Base-by-base conservation (phyloP, 2,888 invertebrate genomes). In the Chaetogeoica ovagalla region DNA sequence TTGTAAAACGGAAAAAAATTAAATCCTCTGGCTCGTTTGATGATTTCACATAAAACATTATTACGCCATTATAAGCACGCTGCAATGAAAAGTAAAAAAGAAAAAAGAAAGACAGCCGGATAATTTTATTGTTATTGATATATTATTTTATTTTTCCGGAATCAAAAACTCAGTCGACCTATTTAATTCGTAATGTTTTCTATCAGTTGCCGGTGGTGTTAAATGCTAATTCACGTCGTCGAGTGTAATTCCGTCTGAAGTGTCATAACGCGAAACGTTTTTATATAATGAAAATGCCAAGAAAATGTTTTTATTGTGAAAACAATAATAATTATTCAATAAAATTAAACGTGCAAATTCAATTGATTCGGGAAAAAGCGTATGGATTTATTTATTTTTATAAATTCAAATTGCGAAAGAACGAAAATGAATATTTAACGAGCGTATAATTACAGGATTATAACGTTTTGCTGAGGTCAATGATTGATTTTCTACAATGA, bases 11-110 rank as follows among this genome's bases (percentile, higher is more conserved):
- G 23, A 71, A 62, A 52, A 57, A 73, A 39, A 65, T 21, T 74
- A 39, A 74, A 74, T 74, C 52, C 37, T 13, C 55, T 19, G n/a
- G 55, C 63, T 74, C 65, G 65, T 74, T 74, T 74, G 74, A 74
- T 74, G 63, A 30, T 30, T 30, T 65, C 39, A 48, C 19, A 30
- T 30, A 30, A 30, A 70, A 55, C 63, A 37, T 55, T 37, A 63
- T 74, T 68, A 57, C 21, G 3, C 8, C 30, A 21, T 15, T 48
- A 62, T 13, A 9, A n/a, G 11, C 11, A 2, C 17, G 17, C 43
- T 15, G 4, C 6, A 2, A n/a, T 55, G 30, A 59, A 23, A 39
- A 60, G 19, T 30, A 4, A 48, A 23, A 59, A 23, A 59, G 43
- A 48, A 23, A 59, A 23, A 59, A 60, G n/a, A 30, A 4, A 43